phyloP scores from a whole-genome alignment of 1,140 invertebrate species.

The Calephelis nemesis region DNA sequence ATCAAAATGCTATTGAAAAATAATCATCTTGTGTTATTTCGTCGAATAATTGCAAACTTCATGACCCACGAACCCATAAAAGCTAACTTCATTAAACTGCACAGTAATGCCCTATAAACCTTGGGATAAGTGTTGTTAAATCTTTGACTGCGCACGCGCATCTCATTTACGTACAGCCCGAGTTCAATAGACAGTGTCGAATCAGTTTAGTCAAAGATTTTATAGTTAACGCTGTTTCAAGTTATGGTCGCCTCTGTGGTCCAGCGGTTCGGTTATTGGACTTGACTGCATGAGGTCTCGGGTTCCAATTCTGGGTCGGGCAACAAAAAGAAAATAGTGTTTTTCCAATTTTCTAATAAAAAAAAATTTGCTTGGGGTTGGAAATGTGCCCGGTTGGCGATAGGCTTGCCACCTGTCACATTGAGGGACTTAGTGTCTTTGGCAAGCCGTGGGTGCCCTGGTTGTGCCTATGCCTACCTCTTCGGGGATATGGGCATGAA shows the following conservation, averaged over 20 bases:
- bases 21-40: background rate
- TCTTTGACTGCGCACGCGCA: slow-evolving; percentile 17
- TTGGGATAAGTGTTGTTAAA: slow-evolving; percentile 9
- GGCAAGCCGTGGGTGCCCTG: too few species aligned
- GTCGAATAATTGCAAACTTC: slow-evolving; percentile 10
- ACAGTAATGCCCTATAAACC: slow-evolving; percentile 8
- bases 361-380: too few species aligned
- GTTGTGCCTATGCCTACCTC: too few species aligned
- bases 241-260: background rate
- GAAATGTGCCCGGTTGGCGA: too few species aligned
- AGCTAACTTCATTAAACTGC: slow-evolving; percentile 12
- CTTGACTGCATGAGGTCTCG: too few species aligned
- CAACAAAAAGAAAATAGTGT: too few species aligned
- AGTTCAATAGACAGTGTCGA: slow-evolving; percentile 1
- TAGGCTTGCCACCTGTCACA: too few species aligned
- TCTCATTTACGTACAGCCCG: slow-evolving; percentile 5
- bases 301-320: too few species aligned
- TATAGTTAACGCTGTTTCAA: background rate
- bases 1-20: background rate
- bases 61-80: slow-evolving; percentile 13
- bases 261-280: too few species aligned
- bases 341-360: too few species aligned
- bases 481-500: too few species aligned
- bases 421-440: too few species aligned
- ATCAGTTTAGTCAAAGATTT: background rate